A percentile compares a stretch with the other conserved stretches of the same genome.
These are phyloP conservation scores for Mugil cephalus DNA, from an alignment of 2,113 vertebrate species.

Conservation along the genomic window DNA sequence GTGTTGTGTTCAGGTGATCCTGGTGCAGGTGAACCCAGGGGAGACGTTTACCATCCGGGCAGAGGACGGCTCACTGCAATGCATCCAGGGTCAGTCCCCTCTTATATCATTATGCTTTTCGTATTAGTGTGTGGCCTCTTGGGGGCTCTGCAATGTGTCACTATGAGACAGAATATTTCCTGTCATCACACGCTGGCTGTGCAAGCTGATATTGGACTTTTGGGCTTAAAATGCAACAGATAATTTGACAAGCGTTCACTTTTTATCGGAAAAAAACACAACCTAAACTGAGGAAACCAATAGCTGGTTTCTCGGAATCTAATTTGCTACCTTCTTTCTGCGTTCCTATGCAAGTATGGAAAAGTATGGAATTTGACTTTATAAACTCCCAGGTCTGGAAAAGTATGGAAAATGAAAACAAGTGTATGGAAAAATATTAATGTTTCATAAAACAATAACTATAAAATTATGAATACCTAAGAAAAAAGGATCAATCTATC, in stretches of 20 bases:
- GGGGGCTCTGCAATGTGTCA: conserved; percentile 12
- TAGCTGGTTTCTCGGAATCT: too few species aligned
- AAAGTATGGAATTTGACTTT: too few species aligned
- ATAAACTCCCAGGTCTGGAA: too few species aligned
- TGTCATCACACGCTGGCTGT: conserved; percentile 6
- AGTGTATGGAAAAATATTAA: too few species aligned
- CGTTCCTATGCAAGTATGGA: too few species aligned
- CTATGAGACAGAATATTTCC: conserved; percentile 7
- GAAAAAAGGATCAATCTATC: too few species aligned
- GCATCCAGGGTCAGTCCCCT: conserved; percentile 94
- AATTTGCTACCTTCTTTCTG: too few species aligned
- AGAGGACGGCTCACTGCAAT: conserved; percentile 96
- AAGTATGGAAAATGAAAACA: too few species aligned
- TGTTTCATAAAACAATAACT: too few species aligned
- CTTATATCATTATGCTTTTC: conserved; percentile 18
- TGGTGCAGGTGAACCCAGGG: conserved; percentile 98
- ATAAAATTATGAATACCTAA: too few species aligned
- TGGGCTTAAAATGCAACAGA: not conserved
- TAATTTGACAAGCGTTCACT: not conserved
- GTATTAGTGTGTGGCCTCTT: conserved; percentile 8
- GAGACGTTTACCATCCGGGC: conserved; percentile 98
- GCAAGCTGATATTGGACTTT: not conserved
- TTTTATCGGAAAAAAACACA: not conserved
- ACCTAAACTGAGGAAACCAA: too few species aligned
- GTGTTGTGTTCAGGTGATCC: conserved; percentile 89